Percentiles rank a stretch among this genome's conserved stretches.
Evolutionary conservation across 2,888 invertebrate genomes (phyloP).

Genomic region (Globia sparganii): DNA sequence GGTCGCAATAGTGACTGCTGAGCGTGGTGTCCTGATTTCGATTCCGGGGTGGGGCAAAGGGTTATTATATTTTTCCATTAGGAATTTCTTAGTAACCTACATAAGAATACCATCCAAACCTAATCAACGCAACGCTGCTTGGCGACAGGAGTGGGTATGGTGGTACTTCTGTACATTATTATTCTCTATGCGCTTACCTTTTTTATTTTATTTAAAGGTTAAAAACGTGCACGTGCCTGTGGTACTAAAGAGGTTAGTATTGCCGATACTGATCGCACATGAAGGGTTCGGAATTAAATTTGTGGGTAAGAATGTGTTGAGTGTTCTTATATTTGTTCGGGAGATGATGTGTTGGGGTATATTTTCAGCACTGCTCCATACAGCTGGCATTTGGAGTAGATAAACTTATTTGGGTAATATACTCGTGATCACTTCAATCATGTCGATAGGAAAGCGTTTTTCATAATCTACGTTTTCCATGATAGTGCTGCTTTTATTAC

Average conservation of each 20-base stretch:
- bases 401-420: background rate
- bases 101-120: background rate
- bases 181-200: conserved; percentile 33
- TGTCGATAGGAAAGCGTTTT: background rate
- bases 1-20: too few relatives aligned
- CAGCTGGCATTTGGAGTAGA: background rate
- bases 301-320: conserved; percentile 32
- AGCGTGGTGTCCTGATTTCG: too few relatives aligned
- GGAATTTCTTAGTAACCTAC: background rate
- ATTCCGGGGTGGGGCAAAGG: too few relatives aligned
- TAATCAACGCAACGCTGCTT: too few relatives aligned
- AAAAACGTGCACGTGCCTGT: conserved; percentile 53
- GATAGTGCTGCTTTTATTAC: background rate
- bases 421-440: background rate
- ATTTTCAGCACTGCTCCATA: background rate
- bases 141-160: background rate
- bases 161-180: conserved; percentile 4
- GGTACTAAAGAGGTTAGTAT: conserved; percentile 39
- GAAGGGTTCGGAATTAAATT: conserved; percentile 52
- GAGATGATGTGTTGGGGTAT: background rate
- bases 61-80: too few relatives aligned
- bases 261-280: conserved; percentile 41
- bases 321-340: background rate
- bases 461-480: background rate
- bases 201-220: conserved; percentile 64